Conservation (phyloP, 2,888 invertebrate genomes). For the Argyresthia goedartella region DNA sequence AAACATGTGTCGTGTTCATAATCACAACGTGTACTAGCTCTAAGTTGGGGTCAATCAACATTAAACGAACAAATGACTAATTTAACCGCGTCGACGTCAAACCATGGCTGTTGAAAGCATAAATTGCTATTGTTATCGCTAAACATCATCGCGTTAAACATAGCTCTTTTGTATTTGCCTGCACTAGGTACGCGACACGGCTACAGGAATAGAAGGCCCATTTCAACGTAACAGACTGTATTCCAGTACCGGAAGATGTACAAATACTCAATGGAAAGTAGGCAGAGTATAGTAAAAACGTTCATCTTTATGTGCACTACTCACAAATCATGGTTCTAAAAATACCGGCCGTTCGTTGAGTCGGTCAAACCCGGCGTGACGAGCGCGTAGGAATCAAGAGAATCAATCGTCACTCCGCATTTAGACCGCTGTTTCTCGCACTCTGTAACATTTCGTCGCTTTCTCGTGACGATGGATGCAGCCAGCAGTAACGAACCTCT, state of each 20-base stretch:
- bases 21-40: background rate
- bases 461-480: background rate
- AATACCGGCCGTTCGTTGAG: background rate
- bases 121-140: conserved; percentile 4
- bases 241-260: too few relatives aligned
- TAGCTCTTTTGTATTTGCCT: background rate
- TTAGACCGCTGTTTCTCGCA: conserved; percentile 16
- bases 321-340: background rate
- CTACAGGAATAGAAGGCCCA: background rate
- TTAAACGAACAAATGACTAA: conserved; percentile 4
- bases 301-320: background rate
- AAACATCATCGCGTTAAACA: background rate
- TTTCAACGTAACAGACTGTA: background rate
- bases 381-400: background rate
- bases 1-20: background rate
- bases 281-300: background rate
- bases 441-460: conserved; percentile 19
- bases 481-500: background rate
- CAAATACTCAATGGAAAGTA: too few relatives aligned
- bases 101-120: conserved; percentile 3
- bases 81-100: background rate
- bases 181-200: background rate
- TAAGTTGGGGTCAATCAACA: conserved; percentile 17
- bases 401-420: conserved; percentile 2
- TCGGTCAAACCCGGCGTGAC: conserved; percentile 4